phyloP scores from a whole-genome alignment of 2,113 vertebrate genomes.

The Aldabrachelys gigantea region DNA sequence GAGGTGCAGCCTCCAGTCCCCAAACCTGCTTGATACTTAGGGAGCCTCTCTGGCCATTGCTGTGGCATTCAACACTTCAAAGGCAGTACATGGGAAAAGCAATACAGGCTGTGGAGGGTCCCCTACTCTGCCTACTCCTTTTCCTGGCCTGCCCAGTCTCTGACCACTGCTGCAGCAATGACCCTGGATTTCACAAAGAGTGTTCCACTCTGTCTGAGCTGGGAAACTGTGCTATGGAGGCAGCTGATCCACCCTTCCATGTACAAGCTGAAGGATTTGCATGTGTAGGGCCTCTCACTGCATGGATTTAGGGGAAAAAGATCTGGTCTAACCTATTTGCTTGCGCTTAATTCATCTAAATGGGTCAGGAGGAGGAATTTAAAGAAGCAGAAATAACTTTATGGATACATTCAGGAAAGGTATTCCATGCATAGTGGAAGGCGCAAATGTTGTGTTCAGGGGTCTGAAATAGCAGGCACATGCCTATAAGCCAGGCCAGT shows the following conservation, averaged over 20 bases:
- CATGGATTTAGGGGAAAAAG: not conserved
- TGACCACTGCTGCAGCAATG: not conserved
- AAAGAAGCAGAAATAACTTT: not conserved
- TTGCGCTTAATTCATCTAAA: not conserved
- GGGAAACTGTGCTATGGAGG: accelerated
- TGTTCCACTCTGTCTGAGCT: not conserved
- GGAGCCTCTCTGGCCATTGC: not conserved
- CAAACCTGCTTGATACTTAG: not conserved
- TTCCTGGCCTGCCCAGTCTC: not conserved
- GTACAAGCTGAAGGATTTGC: not conserved
- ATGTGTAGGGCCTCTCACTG: not conserved
- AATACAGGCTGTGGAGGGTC: not conserved
- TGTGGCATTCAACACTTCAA: not conserved
- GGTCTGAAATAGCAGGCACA: not conserved
- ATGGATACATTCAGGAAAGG: not conserved
- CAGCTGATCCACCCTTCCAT: not conserved
- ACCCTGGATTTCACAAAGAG: not conserved
- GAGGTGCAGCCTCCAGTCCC: accelerated
- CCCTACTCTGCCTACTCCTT: not conserved
- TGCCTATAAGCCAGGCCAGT: not conserved
- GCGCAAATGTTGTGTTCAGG: not conserved
- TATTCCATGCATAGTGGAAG: too few relatives aligned
- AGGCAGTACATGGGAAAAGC: not conserved
- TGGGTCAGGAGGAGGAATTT: not conserved
- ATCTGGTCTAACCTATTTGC: not conserved